phyloP scores from a whole-genome alignment of 2,113 vertebrate genomes.

The Myotis yumanensis region DNA sequence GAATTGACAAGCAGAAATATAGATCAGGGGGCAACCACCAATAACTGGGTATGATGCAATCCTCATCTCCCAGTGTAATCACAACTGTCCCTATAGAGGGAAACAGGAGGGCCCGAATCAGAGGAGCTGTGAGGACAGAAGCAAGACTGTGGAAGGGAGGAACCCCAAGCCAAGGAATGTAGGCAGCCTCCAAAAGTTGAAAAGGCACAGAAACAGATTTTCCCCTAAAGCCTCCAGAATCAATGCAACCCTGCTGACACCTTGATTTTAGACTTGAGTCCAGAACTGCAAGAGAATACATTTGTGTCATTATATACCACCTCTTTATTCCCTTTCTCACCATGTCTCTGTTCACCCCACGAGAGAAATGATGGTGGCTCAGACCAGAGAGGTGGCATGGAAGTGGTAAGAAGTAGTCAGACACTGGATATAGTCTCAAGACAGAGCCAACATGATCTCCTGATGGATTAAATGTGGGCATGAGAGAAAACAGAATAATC shows the following conservation, averaged over 20 bases:
- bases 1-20: background rate
- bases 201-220: background rate
- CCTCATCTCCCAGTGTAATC: background rate
- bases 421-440: background rate
- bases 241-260: background rate
- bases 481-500: background rate
- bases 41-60: background rate
- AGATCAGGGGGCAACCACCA: background rate
- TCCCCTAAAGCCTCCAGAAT: background rate
- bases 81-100: background rate
- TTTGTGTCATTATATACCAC: background rate
- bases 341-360: background rate
- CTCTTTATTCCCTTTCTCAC: background rate
- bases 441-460: background rate
- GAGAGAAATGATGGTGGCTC: background rate
- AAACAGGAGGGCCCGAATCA: background rate
- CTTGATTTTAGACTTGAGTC: background rate
- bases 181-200: background rate
- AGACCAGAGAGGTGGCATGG: background rate
- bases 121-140: background rate
- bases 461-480: background rate
- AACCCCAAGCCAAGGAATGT: background rate
- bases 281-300: background rate
- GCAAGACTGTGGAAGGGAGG: background rate
- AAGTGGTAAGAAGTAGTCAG: background rate